Evolutionary conservation across 2,113 vertebrate genomes (phyloP), one percentile per base, ranked within the genome.

Genomic region (Eulemur macaco): DNA sequence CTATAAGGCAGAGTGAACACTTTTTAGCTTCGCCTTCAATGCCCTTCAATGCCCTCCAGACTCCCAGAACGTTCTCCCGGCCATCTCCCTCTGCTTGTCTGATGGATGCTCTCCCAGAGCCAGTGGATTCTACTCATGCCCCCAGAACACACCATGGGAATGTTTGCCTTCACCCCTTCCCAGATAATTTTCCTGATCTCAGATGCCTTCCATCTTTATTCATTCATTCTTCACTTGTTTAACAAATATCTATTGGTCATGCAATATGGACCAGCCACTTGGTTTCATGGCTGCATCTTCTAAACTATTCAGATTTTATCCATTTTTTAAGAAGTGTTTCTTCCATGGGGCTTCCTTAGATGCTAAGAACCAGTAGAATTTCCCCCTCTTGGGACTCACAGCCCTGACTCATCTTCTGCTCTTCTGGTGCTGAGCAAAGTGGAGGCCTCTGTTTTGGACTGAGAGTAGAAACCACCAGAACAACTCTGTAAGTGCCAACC

Each of bases 91-190:
- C 18, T 27, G 1, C 42, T 13, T 10, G 60, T 45, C 76, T 2
- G 13, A 8, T 0, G 29, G 42, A 23, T 1, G 9, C 3, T 21
- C 66, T n/a, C 27, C 39, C n/a, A 23, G 56, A 7, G 14, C 54
- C 52, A 31, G 54, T 1, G 2, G 8, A 27, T 15, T 47, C 71
- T 42, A 6, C 58, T 18, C 60, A 7, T 1, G 9, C 31, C 13
- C 17, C 29, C 21, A 1, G 18, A 31, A 14, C 12, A n/a, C 0
- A 0, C 27, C 29, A 2, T 0, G 31, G 27, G 29, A 4, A 7
- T 4, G 34, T n/a, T 6, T 2, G 42, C 73, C 64, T 52, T 47
- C 34, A 13, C 1, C 11, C 3, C 6, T n/a, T 66, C 20, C 17
- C 3, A 13, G 42, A 21, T 37, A 2, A 8, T 25, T 18, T 13